A percentile compares a stretch with the other conserved stretches of the same genome.
phyloP scores from a whole-genome alignment of 2,797 vertebrate genomes.

The Discoglossus pictus region DNA sequence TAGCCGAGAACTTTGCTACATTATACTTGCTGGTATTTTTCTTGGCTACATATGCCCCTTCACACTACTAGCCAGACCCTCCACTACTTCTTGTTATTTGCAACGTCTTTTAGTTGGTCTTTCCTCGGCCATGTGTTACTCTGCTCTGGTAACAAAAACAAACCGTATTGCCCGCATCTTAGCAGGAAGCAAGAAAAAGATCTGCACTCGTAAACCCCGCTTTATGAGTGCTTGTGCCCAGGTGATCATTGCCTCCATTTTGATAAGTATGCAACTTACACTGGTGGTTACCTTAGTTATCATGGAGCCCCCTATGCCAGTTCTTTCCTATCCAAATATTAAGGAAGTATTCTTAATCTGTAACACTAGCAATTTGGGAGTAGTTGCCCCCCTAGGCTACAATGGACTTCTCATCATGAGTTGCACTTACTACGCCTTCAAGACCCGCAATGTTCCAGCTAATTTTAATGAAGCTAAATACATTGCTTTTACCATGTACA shows the following conservation, averaged over 20 bases:
- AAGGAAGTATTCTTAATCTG: slow-evolving; percentile 97
- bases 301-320: slow-evolving; percentile 90
- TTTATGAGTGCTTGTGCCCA: slow-evolving; percentile 99
- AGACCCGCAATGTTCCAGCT: slow-evolving; percentile 96
- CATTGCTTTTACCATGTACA: slow-evolving; percentile 83
- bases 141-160: slow-evolving; percentile 95
- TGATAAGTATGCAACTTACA: slow-evolving; percentile 92
- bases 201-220: slow-evolving; percentile 93
- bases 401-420: slow-evolving; percentile 98
- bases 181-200: slow-evolving; percentile 98
- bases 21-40: slow-evolving; percentile 96
- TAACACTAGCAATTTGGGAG: slow-evolving; percentile 94
- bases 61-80: slow-evolving; percentile 91
- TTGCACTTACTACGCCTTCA: slow-evolving; percentile 99
- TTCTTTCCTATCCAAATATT: slow-evolving; percentile 95
- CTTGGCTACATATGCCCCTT: slow-evolving; percentile 96
- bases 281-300: slow-evolving; percentile 91
- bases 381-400: slow-evolving; percentile 95
- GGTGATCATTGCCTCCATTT: slow-evolving; percentile 89
- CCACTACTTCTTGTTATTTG: slow-evolving; percentile 90
- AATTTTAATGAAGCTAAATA: slow-evolving; percentile 84
- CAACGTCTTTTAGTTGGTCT: slow-evolving; percentile 95
- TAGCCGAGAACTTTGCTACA: slow-evolving; percentile 95
- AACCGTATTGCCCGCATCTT: slow-evolving; percentile 97
- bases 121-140: slow-evolving; percentile 97